These are phyloP conservation scores for Phocoena sinus DNA, from an alignment of 2,113 vertebrate species.

Conservation along the genomic window DNA sequence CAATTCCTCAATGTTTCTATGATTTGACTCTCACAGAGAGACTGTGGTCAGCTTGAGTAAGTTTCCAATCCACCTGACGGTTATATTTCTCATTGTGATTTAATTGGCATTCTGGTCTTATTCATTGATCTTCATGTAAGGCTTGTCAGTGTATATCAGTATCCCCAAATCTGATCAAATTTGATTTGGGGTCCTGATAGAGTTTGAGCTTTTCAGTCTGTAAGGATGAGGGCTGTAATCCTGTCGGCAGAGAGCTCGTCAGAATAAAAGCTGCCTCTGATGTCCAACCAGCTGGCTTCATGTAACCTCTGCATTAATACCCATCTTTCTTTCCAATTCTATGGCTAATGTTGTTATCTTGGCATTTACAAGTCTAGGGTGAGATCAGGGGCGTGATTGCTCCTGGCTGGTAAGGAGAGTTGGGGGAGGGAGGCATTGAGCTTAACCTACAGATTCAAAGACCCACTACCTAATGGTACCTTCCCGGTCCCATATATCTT, in stretches of 20 bases:
- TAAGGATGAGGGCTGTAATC: not conserved
- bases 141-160: not conserved
- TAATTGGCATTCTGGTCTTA: not conserved
- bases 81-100: not conserved
- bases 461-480: not conserved
- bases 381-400: not conserved
- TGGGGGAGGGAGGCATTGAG: not conserved
- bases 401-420: not conserved
- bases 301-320: not conserved
- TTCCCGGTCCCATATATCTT: not conserved
- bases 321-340: not conserved
- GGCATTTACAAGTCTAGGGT: not conserved
- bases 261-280: constrained; percentile 1
- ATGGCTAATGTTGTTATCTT: not conserved
- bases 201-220: not conserved
- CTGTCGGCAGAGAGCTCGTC: not conserved
- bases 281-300: not conserved
- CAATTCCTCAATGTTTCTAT: not conserved
- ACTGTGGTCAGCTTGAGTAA: not conserved
- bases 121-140: not conserved
- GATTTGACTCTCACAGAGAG: not conserved
- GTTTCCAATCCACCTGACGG: not conserved
- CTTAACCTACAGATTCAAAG: not conserved
- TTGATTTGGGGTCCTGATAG: not conserved
- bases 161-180: not conserved